Conservation (phyloP, 2,888 invertebrate genomes). For the Steinernema hermaphroditum region DNA sequence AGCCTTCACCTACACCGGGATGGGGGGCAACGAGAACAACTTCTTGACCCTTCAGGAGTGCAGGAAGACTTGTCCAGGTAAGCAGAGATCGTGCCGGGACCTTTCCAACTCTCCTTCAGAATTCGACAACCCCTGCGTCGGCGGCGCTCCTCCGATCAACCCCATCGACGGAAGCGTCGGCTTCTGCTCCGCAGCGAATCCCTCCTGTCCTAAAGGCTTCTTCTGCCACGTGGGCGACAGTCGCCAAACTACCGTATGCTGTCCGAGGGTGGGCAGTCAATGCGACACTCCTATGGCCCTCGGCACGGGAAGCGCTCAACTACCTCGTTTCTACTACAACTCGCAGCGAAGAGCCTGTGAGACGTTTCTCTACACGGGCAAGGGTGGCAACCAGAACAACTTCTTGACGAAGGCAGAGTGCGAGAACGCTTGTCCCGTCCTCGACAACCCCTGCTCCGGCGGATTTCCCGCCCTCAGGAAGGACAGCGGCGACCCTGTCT, state of each 20-base stretch:
- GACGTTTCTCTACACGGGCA: constrained; percentile 34
- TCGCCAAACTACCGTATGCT: constrained; percentile 43
- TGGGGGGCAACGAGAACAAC: constrained; percentile 46
- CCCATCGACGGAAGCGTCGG: constrained; percentile 33
- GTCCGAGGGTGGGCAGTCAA: constrained; percentile 39
- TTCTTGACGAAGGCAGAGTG: constrained; percentile 37
- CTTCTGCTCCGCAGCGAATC: constrained; percentile 35
- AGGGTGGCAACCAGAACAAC: constrained; percentile 40
- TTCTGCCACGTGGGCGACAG: constrained; percentile 44
- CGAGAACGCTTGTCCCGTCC: constrained; percentile 34
- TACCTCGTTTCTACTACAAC: constrained; percentile 36
- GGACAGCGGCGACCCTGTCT: constrained; percentile 37
- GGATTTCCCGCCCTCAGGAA: constrained; percentile 36
- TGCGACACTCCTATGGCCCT: constrained; percentile 35
- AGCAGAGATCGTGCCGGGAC: background rate
- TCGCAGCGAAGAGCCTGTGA: background rate
- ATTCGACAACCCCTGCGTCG: constrained; percentile 37
- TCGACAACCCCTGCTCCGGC: constrained; percentile 34
- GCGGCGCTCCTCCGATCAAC: constrained; percentile 28
- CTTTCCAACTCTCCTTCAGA: constrained; percentile 9
- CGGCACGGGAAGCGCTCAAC: constrained; percentile 34
- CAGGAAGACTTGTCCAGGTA: constrained; percentile 40
- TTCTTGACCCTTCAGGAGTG: constrained; percentile 41
- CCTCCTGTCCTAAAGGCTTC: constrained; percentile 36
- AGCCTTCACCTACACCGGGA: constrained; percentile 42